phyloP scores from a whole-genome alignment of 2,797 vertebrate species.

The Thalassophryne amazonica region DNA sequence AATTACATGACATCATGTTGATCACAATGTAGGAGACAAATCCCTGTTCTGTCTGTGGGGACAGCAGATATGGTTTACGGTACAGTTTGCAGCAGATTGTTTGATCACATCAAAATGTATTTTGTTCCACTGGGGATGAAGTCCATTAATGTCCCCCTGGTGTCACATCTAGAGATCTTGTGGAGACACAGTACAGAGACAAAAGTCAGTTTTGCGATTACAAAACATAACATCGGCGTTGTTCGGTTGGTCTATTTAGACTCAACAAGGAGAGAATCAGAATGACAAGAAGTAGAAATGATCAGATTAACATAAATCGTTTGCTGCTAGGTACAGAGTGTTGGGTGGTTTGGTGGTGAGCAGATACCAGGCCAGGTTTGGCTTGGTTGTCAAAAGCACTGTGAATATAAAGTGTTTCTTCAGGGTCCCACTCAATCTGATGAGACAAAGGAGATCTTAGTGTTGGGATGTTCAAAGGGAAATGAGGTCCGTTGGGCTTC shows the following conservation, averaged over 20 bases:
- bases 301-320: conserved; percentile 20
- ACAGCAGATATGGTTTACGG: neutral
- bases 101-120: conserved; percentile 9
- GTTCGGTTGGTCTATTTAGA: conserved; percentile 31
- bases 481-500: conserved; percentile 52
- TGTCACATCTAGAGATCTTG: conserved; percentile 28
- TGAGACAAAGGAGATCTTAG: conserved; percentile 36
- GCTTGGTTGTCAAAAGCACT: conserved; percentile 37
- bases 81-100: neutral
- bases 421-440: conserved; percentile 29
- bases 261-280: conserved; percentile 10
- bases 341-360: conserved; percentile 22
- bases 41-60: neutral
- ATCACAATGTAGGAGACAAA: neutral
- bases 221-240: conserved; percentile 13
- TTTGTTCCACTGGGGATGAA: conserved; percentile 6
- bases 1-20: conserved; percentile 1
- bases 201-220: conserved; percentile 38
- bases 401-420: conserved; percentile 34
- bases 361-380: conserved; percentile 25
- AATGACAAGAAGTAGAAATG: conserved; percentile 7
- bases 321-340: conserved; percentile 31
- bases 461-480: conserved; percentile 39
- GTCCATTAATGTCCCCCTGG: conserved; percentile 13
- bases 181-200: conserved; percentile 46